Conservation (phyloP, 2,797 vertebrate genomes). For the Gallirallus australis region DNA sequence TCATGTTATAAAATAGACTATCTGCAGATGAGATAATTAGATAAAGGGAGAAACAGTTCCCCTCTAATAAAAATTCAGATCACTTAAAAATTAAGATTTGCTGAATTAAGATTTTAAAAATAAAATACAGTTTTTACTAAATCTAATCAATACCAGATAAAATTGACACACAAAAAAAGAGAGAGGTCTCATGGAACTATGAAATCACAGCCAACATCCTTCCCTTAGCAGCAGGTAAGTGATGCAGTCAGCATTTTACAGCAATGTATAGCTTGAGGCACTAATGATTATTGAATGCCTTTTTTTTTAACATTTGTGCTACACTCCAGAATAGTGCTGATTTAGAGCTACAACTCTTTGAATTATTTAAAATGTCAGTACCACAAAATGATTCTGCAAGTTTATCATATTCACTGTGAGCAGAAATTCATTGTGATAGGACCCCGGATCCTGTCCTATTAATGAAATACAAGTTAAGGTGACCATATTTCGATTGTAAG, state of each 20-base stretch:
- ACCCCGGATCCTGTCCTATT: neutral
- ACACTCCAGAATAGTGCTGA: neutral
- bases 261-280: neutral
- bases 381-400: neutral
- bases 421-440: neutral
- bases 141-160: neutral
- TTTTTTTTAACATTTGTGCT: neutral
- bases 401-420: neutral
- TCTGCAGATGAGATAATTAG: neutral
- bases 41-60: neutral
- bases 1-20: neutral
- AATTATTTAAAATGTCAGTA: slow-evolving; percentile 3
- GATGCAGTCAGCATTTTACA: neutral
- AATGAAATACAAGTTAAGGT: neutral
- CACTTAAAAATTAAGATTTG: neutral
- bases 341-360: neutral
- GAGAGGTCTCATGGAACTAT: neutral
- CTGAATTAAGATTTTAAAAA: neutral
- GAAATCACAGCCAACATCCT: neutral
- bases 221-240: neutral
- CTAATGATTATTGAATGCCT: neutral
- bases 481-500: neutral
- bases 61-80: neutral
- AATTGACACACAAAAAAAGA: neutral
- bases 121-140: neutral